Evolutionary conservation across 2,888 invertebrate genomes (phyloP).

Genomic region (Drosophila paranaensis): DNA sequence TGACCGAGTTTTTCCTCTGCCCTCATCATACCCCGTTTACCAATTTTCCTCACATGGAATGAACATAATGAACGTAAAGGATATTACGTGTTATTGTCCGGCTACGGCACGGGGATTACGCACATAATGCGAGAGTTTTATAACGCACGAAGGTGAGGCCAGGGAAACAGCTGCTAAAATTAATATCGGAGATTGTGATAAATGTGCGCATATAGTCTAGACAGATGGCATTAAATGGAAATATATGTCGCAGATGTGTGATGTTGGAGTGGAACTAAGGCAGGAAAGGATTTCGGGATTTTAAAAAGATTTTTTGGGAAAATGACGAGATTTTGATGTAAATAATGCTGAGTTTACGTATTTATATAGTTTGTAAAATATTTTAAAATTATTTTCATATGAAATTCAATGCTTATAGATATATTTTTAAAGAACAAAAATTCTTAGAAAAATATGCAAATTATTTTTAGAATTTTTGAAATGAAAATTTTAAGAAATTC

Average conservation of each 20-base stretch:
- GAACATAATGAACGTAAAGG: background rate
- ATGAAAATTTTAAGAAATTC: no score
- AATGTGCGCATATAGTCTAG: slow-evolving; percentile 1
- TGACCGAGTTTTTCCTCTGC: background rate
- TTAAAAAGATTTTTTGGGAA: no score
- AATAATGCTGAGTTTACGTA: no score
- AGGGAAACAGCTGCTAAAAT: background rate
- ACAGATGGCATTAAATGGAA: background rate
- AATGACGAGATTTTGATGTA: no score
- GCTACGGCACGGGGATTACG: slow-evolving; percentile 12
- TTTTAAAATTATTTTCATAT: no score
- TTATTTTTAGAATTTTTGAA: no score
- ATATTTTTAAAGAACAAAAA: no score
- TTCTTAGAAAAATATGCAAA: no score
- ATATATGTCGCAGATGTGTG: no score
- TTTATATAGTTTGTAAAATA: no score
- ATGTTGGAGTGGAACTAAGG: no score
- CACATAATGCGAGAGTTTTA: slow-evolving; percentile 1
- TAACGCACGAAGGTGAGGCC: background rate
- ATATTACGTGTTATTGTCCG: background rate
- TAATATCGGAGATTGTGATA: background rate
- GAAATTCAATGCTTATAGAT: no score
- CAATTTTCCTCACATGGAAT: background rate
- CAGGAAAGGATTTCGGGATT: background rate
- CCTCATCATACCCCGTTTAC: background rate